Evolutionary conservation across 1,140 invertebrate genomes (phyloP).

Genomic region (Pseudoatta argentina): DNA sequence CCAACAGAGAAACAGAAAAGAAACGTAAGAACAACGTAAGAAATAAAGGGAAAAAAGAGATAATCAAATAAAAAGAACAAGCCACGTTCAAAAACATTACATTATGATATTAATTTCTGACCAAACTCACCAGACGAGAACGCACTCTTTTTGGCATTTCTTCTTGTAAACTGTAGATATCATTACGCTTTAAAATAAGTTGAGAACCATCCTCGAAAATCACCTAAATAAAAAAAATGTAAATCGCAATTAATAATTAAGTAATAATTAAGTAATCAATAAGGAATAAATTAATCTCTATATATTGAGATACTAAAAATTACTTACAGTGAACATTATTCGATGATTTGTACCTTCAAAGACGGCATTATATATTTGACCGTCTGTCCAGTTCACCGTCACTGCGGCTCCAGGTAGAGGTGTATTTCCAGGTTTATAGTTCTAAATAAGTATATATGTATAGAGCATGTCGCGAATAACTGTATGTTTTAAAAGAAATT

Average conservation of each 20-base stretch:
- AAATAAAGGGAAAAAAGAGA: slow-evolving; percentile 54
- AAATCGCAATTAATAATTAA: slow-evolving; percentile 25
- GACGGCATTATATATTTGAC: slow-evolving; percentile 87
- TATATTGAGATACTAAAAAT: background rate
- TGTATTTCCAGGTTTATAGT: slow-evolving; percentile 80
- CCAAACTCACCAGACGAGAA: slow-evolving; percentile 86
- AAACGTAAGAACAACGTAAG: slow-evolving; percentile 71
- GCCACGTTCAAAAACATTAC: slow-evolving; percentile 51
- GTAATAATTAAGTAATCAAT: slow-evolving; percentile 17
- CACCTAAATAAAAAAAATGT: slow-evolving; percentile 81
- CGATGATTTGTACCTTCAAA: slow-evolving; percentile 87
- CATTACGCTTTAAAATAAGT: slow-evolving; percentile 82
- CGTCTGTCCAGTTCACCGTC: slow-evolving; percentile 88
- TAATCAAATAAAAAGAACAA: slow-evolving; percentile 66
- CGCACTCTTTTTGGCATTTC: slow-evolving; percentile 86
- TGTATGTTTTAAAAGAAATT: background rate
- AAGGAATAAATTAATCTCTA: slow-evolving; percentile 6
- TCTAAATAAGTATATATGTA: slow-evolving; percentile 71
- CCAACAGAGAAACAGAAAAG: slow-evolving; percentile 76
- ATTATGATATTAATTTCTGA: slow-evolving; percentile 66
- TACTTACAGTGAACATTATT: slow-evolving; percentile 87
- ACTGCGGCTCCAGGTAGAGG: slow-evolving; percentile 86
- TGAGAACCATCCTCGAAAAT: slow-evolving; percentile 86
- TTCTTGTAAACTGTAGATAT: slow-evolving; percentile 86
- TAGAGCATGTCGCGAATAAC: background rate